Base-by-base conservation (phyloP, 2,113 vertebrate genomes). In the Semicossyphus pulcher region DNA sequence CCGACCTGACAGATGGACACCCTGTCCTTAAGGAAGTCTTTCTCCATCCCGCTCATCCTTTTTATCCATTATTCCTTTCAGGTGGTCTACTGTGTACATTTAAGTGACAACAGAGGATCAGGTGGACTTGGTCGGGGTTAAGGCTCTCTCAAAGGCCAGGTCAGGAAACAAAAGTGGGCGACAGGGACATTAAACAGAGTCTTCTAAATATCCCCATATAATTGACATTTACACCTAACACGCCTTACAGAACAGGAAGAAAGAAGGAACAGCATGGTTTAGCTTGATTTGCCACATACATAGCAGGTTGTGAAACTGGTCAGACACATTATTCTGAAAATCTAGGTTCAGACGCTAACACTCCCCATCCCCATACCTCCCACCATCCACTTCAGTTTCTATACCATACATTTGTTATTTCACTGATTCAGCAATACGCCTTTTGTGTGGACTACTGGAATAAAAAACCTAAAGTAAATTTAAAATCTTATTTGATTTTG, bases 1-100 rank as follows among this genome's bases (percentile, higher is more conserved):
- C 36, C 42, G 74, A 56, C 49, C 71, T 76, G 86, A 84, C 88
- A 91, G 85, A 88, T 89, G 86, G 85, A 80, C 76, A 74, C 31
- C 49, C 71, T 64, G 48, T 58, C 65, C 53, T 52, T 28, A 57
- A 64, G n/a, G 57, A 52, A 52, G 39, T 60, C 31, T 57, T 58
- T 68, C 66, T 70, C 52, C 57, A 4, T 41, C 25, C 18, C 36
- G 21, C 68, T 36, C 45, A 21, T 44, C 41, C 41, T 60, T 25
- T 59, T 32, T n/a, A 25, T 71, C 64, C 21, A 26, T 69, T 29
- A 39, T 44, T 41, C 56, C 67, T 62, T 63, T 75, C n/a, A 80
- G 60, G 9, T n/a, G 57, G 18, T 41, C 42, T 25, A 32, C 31
- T 63, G n/a, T 63, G 74, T 28, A 31, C 3, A 66, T 79, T 49